phyloP scores from a whole-genome alignment of 1,140 invertebrate species.

The Apis dorsata region DNA sequence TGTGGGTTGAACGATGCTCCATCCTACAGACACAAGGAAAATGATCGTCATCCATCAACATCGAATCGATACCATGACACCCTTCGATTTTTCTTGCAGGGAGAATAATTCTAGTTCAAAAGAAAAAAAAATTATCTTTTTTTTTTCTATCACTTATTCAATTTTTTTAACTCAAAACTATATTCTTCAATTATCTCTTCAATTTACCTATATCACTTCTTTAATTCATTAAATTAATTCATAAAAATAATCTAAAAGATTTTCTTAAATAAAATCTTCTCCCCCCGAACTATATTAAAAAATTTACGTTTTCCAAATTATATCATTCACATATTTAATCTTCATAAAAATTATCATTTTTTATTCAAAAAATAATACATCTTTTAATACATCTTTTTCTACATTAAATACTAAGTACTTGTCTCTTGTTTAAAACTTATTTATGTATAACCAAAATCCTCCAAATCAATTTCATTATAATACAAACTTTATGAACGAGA shows the following conservation, averaged over 20 bases:
- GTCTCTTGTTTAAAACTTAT: neutral
- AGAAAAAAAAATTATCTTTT: neutral
- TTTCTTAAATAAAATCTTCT: neutral
- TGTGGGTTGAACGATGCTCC: conserved; percentile 42
- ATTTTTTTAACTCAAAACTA: too few relatives aligned
- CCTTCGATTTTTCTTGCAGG: conserved; percentile 24
- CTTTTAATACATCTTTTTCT: too few relatives aligned
- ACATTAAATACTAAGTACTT: too few relatives aligned
- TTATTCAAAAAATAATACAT: too few relatives aligned
- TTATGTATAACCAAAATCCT: neutral
- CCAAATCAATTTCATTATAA: neutral
- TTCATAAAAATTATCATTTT: too few relatives aligned
- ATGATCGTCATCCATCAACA: conserved; percentile 53
- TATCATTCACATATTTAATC: too few relatives aligned
- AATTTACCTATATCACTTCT: too few relatives aligned
- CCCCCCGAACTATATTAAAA: neutral
- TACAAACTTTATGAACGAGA: neutral
- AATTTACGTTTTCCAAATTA: too few relatives aligned
- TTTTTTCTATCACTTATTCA: too few relatives aligned
- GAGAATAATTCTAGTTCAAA: neutral
- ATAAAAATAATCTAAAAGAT: neutral
- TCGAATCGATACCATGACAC: conserved; percentile 31
- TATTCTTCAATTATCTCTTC: neutral
- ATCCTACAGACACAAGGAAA: conserved; percentile 11
- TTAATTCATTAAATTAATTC: too few relatives aligned